Evolutionary conservation across 2,888 invertebrate genomes (phyloP).

Genomic region (Aplocera efformata): DNA sequence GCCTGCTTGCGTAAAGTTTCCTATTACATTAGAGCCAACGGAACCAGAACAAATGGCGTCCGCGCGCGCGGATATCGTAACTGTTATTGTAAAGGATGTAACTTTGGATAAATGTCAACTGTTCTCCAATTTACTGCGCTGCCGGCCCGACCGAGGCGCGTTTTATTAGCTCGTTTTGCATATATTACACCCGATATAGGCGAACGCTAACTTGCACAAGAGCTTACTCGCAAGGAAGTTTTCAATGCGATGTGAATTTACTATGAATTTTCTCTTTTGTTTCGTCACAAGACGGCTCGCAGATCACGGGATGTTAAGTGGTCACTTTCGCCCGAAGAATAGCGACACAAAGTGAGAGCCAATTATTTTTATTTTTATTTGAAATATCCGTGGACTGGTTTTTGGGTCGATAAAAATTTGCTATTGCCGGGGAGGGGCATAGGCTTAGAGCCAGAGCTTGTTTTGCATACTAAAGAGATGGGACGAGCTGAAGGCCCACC

Average conservation of each 20-base stretch:
- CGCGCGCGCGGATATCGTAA: constrained; percentile 67
- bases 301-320: too few relatives aligned
- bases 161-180: constrained; percentile 74
- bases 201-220: constrained; percentile 41
- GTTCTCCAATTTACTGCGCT: constrained; percentile 70
- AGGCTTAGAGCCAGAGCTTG: too few relatives aligned
- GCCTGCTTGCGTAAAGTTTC: constrained; percentile 68
- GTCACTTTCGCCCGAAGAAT: too few relatives aligned
- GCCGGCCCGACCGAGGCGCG: constrained; percentile 55
- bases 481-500: too few relatives aligned
- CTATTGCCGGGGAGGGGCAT: too few relatives aligned
- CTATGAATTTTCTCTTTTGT: constrained; percentile 8
- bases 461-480: too few relatives aligned
- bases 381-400: too few relatives aligned
- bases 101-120: constrained; percentile 78
- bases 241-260: constrained; percentile 19
- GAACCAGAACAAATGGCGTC: constrained; percentile 72
- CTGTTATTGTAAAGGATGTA: constrained; percentile 77
- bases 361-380: too few relatives aligned
- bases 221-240: constrained; percentile 32
- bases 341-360: too few relatives aligned
- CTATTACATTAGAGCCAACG: constrained; percentile 64
- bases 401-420: too few relatives aligned
- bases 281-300: too few relatives aligned
- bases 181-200: constrained; percentile 63